Percentiles rank a stretch among this genome's conserved stretches.
Conservation (phyloP, 2,888 invertebrate genomes). For the Chrysolina haemoptera region DNA sequence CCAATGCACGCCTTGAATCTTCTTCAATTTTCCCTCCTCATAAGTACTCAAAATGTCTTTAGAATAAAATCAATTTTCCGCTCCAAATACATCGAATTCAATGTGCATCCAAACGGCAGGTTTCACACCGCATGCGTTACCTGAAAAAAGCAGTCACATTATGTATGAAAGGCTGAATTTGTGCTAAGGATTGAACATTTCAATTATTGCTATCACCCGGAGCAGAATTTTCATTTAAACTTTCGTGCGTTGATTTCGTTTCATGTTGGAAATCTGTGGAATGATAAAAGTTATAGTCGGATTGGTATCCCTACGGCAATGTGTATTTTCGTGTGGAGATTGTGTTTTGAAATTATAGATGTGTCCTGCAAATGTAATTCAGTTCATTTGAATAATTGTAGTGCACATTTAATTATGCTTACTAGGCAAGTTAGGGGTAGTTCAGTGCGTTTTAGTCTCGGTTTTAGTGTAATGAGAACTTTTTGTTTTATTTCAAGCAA, state of each 20-base stretch:
- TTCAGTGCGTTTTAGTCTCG: no score
- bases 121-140: conserved; percentile 29
- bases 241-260: not conserved
- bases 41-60: conserved; percentile 6
- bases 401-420: no score
- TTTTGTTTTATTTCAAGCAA: no score
- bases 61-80: conserved; percentile 43
- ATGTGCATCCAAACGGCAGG: conserved; percentile 29
- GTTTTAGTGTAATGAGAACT: no score
- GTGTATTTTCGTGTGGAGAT: not conserved
- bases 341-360: not conserved
- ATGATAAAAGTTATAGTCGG: not conserved
- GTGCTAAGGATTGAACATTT: conserved; percentile 8
- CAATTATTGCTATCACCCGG: not conserved
- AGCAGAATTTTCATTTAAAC: not conserved
- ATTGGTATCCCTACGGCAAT: not conserved
- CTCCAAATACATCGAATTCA: conserved; percentile 31
- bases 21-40: not conserved
- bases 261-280: not conserved
- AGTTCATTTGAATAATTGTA: not conserved
- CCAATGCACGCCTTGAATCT: not conserved
- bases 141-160: not conserved
- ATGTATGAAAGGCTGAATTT: not conserved
- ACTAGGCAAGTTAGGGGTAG: no score
- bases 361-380: not conserved